A percentile compares a stretch with the other conserved stretches of the same genome.
Conservation (phyloP, 92 coral and sea anemone genomes). For the Epizoanthus illoricatus region DNA sequence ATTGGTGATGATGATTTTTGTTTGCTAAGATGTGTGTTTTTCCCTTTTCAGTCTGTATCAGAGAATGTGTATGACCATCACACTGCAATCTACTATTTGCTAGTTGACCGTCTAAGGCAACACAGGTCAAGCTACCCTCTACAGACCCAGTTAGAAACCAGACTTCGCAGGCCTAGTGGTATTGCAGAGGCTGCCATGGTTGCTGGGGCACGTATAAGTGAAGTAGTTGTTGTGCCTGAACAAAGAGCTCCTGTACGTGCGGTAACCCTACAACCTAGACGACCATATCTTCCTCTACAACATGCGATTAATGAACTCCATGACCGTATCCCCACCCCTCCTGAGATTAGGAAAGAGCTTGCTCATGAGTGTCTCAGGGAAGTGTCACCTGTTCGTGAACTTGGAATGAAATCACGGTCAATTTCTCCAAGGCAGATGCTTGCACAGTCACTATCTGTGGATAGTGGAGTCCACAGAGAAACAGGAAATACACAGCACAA, state of each 20-base stretch:
- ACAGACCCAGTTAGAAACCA: slow-evolving; percentile 81
- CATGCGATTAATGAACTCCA: slow-evolving; percentile 87
- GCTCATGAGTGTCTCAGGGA: slow-evolving; percentile 88
- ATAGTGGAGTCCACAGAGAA: slow-evolving; percentile 60
- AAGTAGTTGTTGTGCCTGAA: slow-evolving; percentile 55
- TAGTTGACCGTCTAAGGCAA: slow-evolving; percentile 85
- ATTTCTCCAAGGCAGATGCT: slow-evolving; percentile 70
- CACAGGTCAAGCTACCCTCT: slow-evolving; percentile 94
- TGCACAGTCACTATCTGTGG: slow-evolving; percentile 59
- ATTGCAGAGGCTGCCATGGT: slow-evolving; percentile 97
- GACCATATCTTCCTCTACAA: slow-evolving; percentile 80
- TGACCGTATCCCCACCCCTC: slow-evolving; percentile 96
- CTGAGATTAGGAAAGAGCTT: slow-evolving; percentile 93
- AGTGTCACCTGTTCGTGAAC: slow-evolving; percentile 80
- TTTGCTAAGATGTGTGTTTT: neutral
- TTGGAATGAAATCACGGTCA: slow-evolving; percentile 64
- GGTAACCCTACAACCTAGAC: slow-evolving; percentile 68
- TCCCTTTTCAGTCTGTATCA: slow-evolving; percentile 66
- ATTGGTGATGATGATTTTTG: neutral
- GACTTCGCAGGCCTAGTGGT: slow-evolving; percentile 96
- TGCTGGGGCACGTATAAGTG: slow-evolving; percentile 57
- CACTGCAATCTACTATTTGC: slow-evolving; percentile 89
- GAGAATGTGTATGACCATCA: slow-evolving; percentile 96
- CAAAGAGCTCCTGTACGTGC: slow-evolving; percentile 56
- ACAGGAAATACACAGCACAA: slow-evolving; percentile 6